Conservation (phyloP, 2,797 vertebrate genomes). For the Geotrypetes seraphini region DNA sequence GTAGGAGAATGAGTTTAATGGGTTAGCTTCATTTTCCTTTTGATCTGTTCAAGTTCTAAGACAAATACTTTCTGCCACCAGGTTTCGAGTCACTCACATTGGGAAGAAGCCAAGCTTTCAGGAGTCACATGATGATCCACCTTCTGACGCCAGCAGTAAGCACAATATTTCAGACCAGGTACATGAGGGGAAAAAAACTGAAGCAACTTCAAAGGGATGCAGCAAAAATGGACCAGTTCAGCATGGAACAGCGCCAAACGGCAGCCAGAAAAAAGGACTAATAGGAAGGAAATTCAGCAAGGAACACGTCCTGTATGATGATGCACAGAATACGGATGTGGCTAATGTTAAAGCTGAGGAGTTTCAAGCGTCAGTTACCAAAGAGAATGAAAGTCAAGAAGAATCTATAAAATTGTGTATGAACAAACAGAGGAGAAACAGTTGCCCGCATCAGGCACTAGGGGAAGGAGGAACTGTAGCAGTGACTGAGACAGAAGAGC, state of each 20-base stretch:
- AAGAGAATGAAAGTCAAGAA: slow-evolving; percentile 25
- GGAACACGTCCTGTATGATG: slow-evolving; percentile 24
- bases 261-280: slow-evolving; percentile 22
- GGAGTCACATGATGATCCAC: slow-evolving; percentile 42
- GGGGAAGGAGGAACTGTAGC: slow-evolving; percentile 28
- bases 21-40: too few relatives aligned
- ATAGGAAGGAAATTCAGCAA: slow-evolving; percentile 8
- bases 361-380: slow-evolving; percentile 2
- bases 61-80: slow-evolving; percentile 15
- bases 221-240: slow-evolving; percentile 17
- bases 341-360: slow-evolving; percentile 11
- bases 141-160: slow-evolving; percentile 58
- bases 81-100: slow-evolving; percentile 83
- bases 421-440: slow-evolving; percentile 8
- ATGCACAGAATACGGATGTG: not conserved
- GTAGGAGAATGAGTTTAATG: too few relatives aligned
- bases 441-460: slow-evolving; percentile 21
- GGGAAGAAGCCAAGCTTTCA: slow-evolving; percentile 65
- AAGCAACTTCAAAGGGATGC: slow-evolving; percentile 18
- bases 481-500: slow-evolving; percentile 16
- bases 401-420: slow-evolving; percentile 24
- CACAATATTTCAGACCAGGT: slow-evolving; percentile 43
- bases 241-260: slow-evolving; percentile 11
- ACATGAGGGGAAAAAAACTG: slow-evolving; percentile 40
- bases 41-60: not conserved